Evolutionary conservation across 2,797 vertebrate genomes (phyloP).

Genomic region (Loris lydekkerianus): DNA sequence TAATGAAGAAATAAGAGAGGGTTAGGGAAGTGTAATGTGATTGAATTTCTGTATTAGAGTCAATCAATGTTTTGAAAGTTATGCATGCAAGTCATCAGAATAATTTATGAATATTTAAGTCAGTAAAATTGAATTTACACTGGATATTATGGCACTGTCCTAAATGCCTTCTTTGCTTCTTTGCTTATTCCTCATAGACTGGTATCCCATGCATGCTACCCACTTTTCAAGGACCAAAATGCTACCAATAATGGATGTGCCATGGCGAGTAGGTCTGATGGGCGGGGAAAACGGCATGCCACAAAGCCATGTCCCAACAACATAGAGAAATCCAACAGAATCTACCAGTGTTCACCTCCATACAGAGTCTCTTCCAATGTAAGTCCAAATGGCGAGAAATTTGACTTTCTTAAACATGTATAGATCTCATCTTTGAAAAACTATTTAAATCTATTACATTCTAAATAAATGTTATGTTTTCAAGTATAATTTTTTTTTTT

Average conservation of each 20-base stretch:
- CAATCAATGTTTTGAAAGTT: not conserved
- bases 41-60: not conserved
- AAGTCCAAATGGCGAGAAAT: conserved; percentile 76
- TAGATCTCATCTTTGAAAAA: not conserved
- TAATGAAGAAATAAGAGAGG: not conserved
- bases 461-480: conserved; percentile 21
- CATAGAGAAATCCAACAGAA: conserved; percentile 92
- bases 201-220: conserved; percentile 90
- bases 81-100: not conserved
- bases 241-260: conserved; percentile 82
- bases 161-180: not conserved
- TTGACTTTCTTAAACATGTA: not conserved
- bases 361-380: conserved; percentile 93
- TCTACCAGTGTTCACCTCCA: conserved; percentile 95
- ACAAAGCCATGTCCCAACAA: conserved; percentile 93
- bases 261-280: conserved; percentile 85
- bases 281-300: conserved; percentile 86
- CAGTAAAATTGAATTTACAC: not conserved
- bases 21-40: not conserved
- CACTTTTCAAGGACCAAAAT: conserved; percentile 87
- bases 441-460: not conserved
- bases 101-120: not conserved
- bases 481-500: not conserved
- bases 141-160: not conserved
- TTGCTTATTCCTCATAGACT: conserved; percentile 82